Base-by-base conservation (phyloP, 2,888 invertebrate genomes). In the Ganaspis brasiliensis region DNA sequence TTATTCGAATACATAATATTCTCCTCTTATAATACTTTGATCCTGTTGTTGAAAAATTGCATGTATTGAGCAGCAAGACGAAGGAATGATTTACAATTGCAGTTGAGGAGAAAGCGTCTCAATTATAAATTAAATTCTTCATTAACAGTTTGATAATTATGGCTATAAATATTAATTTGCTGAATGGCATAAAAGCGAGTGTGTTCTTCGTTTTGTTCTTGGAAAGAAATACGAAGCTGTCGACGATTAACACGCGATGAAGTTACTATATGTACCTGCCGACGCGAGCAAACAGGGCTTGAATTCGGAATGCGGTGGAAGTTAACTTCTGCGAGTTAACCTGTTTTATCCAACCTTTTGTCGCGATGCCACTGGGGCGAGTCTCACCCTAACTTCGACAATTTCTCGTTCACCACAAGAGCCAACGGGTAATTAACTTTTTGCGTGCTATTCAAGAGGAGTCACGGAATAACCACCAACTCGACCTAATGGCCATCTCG, bases 391-490 rank as follows among this genome's bases (percentile, higher is more conserved):
- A 52, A 61, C 78, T 79, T 75, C 79, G 79, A 79, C 79, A 76
- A 79, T 81, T 81, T 79, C 81, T 78, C 79, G 76, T 76, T 74
- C 76, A 59, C 76, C 67, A 67, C 67, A 74, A 70, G 72, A 76
- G 77, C 63, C 71, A 79, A 80, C 81, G 67, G 84, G 83, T 88
- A 89, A 89, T 89, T 89, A 89, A 88, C 89, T 89, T 89, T 89
- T 88, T 89, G 85, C 84, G 80, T 78, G 83, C 76, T 75, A 80
- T 76, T 78, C 84, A 71, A 79, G 77, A 55, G 19, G 59, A 76
- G 72, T 81, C 78, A 77, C 73, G 76, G 82, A 83, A 84, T 86
- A 88, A 88, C 85, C 86, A 84, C 87, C 82, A 86, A 88, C 89
- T 88, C 86, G 86, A 86, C 84, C 85, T 89, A 89, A 89, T 87